Evolutionary conservation across 2,797 vertebrate species (phyloP).

Genomic region (Myripristis jacobus): DNA sequence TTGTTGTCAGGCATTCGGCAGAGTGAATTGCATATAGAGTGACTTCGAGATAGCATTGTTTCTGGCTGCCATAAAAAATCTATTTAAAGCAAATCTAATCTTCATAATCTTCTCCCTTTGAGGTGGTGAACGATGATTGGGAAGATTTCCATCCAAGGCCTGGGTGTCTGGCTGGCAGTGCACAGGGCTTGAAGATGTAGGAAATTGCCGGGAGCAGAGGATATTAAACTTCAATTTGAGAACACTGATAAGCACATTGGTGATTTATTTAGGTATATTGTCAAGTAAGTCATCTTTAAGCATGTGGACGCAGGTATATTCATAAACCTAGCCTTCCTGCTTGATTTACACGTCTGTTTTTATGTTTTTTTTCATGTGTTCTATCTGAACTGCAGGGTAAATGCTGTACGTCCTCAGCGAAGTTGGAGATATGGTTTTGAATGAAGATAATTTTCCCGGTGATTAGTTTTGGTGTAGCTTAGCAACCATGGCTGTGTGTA

Average conservation of each 20-base stretch:
- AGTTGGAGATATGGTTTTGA: constrained; percentile 62
- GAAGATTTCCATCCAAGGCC: constrained; percentile 77
- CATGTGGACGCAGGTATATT: constrained; percentile 70
- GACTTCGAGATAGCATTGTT: constrained; percentile 82
- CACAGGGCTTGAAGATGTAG: constrained; percentile 67
- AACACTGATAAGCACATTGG: constrained; percentile 75
- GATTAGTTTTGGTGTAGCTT: constrained; percentile 74
- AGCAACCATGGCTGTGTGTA: constrained; percentile 56
- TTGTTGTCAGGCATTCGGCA: constrained; percentile 73
- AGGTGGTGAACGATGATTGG: constrained; percentile 77
- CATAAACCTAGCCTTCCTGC: constrained; percentile 63
- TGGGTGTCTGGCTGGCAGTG: constrained; percentile 60
- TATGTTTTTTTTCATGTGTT: constrained; percentile 47
- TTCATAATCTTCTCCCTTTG: constrained; percentile 80
- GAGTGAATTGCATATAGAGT: constrained; percentile 79
- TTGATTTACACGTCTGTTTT: constrained; percentile 46
- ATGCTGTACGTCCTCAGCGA: constrained; percentile 60
- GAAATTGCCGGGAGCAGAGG: constrained; percentile 78
- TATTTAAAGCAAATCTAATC: constrained; percentile 84
- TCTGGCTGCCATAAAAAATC: constrained; percentile 80
- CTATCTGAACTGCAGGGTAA: constrained; percentile 59
- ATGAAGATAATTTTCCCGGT: constrained; percentile 62
- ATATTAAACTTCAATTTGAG: constrained; percentile 83
- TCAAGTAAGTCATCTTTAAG: constrained; percentile 74
- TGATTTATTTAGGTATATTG: constrained; percentile 79